phyloP scores from a whole-genome alignment of 2,797 vertebrate species.

The Gila robusta region DNA sequence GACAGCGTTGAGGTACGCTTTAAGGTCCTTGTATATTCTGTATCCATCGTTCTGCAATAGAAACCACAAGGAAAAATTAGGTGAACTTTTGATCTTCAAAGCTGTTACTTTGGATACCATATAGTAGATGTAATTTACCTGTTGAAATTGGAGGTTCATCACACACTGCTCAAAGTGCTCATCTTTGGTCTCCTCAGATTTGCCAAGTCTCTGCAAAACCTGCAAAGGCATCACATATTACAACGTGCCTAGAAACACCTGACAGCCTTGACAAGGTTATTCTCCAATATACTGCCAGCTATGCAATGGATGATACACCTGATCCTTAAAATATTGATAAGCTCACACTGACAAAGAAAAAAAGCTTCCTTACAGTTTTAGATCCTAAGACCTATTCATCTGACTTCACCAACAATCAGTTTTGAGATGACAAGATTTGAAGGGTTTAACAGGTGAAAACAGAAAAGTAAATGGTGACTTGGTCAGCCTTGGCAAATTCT shows the following conservation, averaged over 20 bases:
- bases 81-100: conserved; percentile 10
- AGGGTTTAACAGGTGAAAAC: not conserved
- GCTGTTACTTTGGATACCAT: not conserved
- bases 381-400: not conserved
- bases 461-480: conserved; percentile 16
- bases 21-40: conserved; percentile 90
- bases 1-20: conserved; percentile 85
- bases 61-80: not conserved
- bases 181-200: conserved; percentile 90
- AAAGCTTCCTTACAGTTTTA: conserved; percentile 11
- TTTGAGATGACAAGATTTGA: conserved; percentile 5
- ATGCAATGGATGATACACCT: not conserved
- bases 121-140: conserved; percentile 76
- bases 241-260: not conserved
- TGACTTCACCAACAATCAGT: not conserved
- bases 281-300: conserved; percentile 7
- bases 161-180: conserved; percentile 86
- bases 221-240: conserved; percentile 63
- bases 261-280: not conserved
- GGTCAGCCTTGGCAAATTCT: not conserved
- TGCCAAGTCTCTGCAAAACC: conserved; percentile 93
- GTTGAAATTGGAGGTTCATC: conserved; percentile 86
- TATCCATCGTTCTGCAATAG: conserved; percentile 86
- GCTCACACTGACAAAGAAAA: not conserved
- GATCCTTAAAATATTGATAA: not conserved